Base-by-base conservation (phyloP, 2,797 vertebrate species). In the Eleutherodactylus coqui region DNA sequence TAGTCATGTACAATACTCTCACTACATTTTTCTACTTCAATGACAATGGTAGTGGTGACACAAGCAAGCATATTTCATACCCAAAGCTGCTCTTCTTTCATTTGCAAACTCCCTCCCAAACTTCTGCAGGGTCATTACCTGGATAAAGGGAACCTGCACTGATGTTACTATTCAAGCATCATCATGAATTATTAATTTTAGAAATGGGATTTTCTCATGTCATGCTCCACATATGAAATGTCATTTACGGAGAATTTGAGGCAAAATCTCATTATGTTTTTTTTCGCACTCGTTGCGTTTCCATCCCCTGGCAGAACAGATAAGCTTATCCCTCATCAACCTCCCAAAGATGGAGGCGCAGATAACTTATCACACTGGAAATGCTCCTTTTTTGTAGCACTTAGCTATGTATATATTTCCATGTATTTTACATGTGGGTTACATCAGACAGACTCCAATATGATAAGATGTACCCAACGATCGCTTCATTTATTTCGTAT, bases 391-490 rank as follows among this genome's bases (percentile, higher is more conserved):
- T 45, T 47, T 76, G 45, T 16, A 16, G 13, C 73, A 51, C 32
- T 77, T 53, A 53, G 17, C 75, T 36, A 24, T 53, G 49, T 9
- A 77, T 53, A 53, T 36, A 77, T 77, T 77, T 77, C 75, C 75
- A 70, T 81, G 43, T 81, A 67, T 36, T 81, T 51, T 81, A 36
- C 79, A 69, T 51, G 45, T 69, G 79, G 32, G 17, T 16, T 16
- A 34, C 60, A 80, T 47, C 41, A 64, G 78, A 47, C 6, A 80
- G 43, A 80, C 38, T 80, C 58, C n/a, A 17, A 13, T 67, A 64
- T 62, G 55, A 79, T 38, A 67, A 34, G 45, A 62, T 13, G 38
- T 19, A 16, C 36, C 13, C 13, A 4, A 21, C 55, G 2, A 41
- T 64, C 16, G 5, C 60, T 43, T 36, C 16, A 51, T 34, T 49